These are phyloP conservation scores for Spinus olivaceus DNA, from an alignment of 2,797 vertebrate genomes.

Conservation along the genomic window DNA sequence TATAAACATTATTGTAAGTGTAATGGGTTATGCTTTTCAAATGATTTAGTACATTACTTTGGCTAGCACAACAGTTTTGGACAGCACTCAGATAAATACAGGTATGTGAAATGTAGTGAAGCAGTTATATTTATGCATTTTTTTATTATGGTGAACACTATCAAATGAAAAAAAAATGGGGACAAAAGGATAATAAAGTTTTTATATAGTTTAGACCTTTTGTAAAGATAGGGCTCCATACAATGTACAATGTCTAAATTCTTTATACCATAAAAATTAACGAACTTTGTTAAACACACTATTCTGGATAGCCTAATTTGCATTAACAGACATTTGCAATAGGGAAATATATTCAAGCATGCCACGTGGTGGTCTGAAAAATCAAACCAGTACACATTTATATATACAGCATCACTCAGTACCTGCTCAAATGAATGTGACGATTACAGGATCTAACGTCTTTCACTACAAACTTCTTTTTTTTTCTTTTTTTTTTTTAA, in stretches of 20 bases:
- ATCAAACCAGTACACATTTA: slow-evolving; percentile 87
- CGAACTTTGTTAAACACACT: slow-evolving; percentile 86
- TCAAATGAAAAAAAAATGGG: slow-evolving; percentile 76
- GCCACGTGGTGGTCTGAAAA: slow-evolving; percentile 91
- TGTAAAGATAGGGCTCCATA: slow-evolving; percentile 81
- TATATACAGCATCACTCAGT: slow-evolving; percentile 98
- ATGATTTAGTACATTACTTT: slow-evolving; percentile 85
- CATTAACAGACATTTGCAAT: slow-evolving; percentile 89
- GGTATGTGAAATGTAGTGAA: slow-evolving; percentile 95
- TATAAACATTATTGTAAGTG: slow-evolving; percentile 83
- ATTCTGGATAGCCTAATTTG: slow-evolving; percentile 91
- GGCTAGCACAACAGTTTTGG: slow-evolving; percentile 90
- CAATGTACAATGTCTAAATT: slow-evolving; percentile 75
- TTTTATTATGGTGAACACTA: slow-evolving; percentile 84
- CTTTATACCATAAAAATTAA: slow-evolving; percentile 82
- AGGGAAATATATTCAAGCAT: slow-evolving; percentile 88
- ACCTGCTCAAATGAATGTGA: slow-evolving; percentile 98
- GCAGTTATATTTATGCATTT: slow-evolving; percentile 83
- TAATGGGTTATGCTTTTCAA: slow-evolving; percentile 80
- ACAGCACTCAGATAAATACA: slow-evolving; percentile 93
- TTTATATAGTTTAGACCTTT: slow-evolving; percentile 79
- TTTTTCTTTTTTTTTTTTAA: slow-evolving; percentile 61
- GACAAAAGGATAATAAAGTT: slow-evolving; percentile 71
- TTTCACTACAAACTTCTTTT: slow-evolving; percentile 85
- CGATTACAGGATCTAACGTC: slow-evolving; percentile 85